Evolutionary conservation across 2,888 invertebrate species (phyloP).

Genomic region (Ophion costatus): DNA sequence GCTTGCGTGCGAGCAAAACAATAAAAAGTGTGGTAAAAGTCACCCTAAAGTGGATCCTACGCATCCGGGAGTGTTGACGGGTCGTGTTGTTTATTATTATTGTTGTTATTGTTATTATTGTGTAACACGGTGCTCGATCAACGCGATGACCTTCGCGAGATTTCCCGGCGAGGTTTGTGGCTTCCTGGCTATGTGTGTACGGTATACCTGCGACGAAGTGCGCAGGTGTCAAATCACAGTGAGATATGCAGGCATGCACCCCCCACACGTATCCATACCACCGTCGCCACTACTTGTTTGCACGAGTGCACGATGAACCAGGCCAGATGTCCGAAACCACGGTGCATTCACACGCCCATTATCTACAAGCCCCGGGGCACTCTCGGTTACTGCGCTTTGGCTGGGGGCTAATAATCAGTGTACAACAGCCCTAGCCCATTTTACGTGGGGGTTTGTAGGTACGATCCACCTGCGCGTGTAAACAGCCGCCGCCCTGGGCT

Average conservation of each 20-base stretch:
- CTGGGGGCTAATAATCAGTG: background rate
- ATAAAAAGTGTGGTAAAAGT: no score
- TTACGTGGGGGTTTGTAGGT: no score
- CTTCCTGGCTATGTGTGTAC: no score
- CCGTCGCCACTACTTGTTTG: no score
- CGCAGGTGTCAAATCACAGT: slow-evolving; percentile 75
- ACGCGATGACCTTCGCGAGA: slow-evolving; percentile 25
- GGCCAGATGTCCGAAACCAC: slow-evolving; percentile 74
- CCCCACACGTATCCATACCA: background rate
- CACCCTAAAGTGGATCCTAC: no score
- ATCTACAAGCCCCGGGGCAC: slow-evolving; percentile 41
- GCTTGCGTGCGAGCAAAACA: no score
- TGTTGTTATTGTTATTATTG: background rate
- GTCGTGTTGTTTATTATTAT: background rate
- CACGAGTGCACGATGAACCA: slow-evolving; percentile 11
- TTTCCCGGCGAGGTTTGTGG: slow-evolving; percentile 28
- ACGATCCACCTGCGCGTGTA: slow-evolving; percentile 40
- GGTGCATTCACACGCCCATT: slow-evolving; percentile 68
- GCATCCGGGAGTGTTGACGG: no score
- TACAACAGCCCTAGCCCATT: background rate
- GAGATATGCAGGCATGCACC: slow-evolving; percentile 26
- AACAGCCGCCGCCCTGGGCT: no score
- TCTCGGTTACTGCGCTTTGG: background rate
- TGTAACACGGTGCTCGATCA: background rate
- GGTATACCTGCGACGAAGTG: slow-evolving; percentile 33